Percentiles rank a stretch among this genome's conserved stretches.
These are phyloP conservation scores for Muscicapa comitata DNA, from an alignment of 2,797 vertebrate species.

Conservation along the genomic window DNA sequence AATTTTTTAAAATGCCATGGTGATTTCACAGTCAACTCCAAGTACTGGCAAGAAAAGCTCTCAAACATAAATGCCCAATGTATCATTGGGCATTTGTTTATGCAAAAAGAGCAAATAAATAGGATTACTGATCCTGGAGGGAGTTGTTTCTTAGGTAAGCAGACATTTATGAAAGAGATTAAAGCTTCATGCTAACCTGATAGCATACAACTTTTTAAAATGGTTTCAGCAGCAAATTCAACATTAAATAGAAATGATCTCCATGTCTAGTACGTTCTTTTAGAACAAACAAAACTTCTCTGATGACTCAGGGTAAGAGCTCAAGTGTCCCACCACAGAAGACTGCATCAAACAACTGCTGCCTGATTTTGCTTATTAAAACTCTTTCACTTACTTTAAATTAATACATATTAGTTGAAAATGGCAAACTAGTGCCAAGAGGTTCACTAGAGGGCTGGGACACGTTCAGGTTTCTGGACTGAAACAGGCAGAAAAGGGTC, in stretches of 20 bases:
- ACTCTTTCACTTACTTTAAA: background rate
- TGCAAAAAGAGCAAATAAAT: background rate
- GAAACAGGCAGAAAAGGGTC: background rate
- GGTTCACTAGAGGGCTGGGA: background rate
- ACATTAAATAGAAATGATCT: background rate
- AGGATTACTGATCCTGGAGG: background rate
- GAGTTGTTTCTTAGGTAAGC: background rate
- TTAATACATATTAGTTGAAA: background rate
- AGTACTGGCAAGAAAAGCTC: background rate
- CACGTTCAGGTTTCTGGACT: rapidly evolving
- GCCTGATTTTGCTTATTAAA: background rate
- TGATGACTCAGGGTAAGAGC: background rate
- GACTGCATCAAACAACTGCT: background rate
- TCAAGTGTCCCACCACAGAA: background rate
- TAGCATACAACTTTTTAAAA: background rate
- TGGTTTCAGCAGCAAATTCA: background rate
- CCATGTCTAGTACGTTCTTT: background rate
- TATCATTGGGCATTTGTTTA: background rate
- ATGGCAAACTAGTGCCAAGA: background rate
- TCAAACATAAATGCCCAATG: background rate
- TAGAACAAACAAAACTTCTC: background rate
- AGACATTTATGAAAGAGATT: background rate
- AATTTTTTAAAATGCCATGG: background rate
- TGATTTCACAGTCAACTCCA: background rate
- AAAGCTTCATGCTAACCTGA: background rate